Evolutionary conservation across 1,140 invertebrate species (phyloP).

Genomic region (Tetramorium alpestre): DNA sequence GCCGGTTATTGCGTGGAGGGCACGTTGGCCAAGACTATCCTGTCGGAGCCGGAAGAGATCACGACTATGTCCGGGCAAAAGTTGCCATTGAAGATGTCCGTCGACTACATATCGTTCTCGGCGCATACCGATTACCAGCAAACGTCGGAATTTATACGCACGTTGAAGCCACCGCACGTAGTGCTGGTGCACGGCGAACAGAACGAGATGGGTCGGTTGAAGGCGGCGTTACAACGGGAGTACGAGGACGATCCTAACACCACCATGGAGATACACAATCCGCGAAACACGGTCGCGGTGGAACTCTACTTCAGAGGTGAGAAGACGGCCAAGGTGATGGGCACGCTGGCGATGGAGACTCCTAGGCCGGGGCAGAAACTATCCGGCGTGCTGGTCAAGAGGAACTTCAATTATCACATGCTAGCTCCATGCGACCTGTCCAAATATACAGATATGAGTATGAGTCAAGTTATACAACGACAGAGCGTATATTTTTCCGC

Average conservation of each 20-base stretch:
- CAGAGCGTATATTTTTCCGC: constrained; percentile 95
- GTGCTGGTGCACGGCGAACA: constrained; percentile 99
- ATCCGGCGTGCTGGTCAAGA: constrained; percentile 97
- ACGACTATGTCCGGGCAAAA: constrained; percentile 98
- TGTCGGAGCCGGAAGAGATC: constrained; percentile 99
- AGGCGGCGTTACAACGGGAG: constrained; percentile 96
- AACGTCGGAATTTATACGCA: constrained; percentile 98
- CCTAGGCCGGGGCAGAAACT: constrained; percentile 92
- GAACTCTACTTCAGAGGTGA: constrained; percentile 98
- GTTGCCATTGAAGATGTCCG: constrained; percentile 98
- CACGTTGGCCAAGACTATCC: constrained; percentile 98
- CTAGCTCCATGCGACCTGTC: constrained; percentile 95
- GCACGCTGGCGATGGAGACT: constrained; percentile 93
- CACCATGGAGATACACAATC: constrained; percentile 97
- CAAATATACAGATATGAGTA: constrained; percentile 98
- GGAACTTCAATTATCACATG: constrained; percentile 99
- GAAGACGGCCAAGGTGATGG: constrained; percentile 99
- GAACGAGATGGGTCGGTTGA: constrained; percentile 99
- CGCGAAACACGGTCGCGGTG: constrained; percentile 97
- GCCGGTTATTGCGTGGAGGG: constrained; percentile 99
- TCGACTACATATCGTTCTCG: constrained; percentile 99
- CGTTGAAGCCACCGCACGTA: constrained; percentile 97
- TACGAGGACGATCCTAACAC: constrained; percentile 96
- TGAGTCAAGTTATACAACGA: constrained; percentile 96
- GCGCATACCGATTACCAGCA: constrained; percentile 99